Percentiles rank a stretch among this genome's conserved stretches.
phyloP scores from a whole-genome alignment of 2,888 invertebrate genomes.

The Exephanes ischioxanthus region DNA sequence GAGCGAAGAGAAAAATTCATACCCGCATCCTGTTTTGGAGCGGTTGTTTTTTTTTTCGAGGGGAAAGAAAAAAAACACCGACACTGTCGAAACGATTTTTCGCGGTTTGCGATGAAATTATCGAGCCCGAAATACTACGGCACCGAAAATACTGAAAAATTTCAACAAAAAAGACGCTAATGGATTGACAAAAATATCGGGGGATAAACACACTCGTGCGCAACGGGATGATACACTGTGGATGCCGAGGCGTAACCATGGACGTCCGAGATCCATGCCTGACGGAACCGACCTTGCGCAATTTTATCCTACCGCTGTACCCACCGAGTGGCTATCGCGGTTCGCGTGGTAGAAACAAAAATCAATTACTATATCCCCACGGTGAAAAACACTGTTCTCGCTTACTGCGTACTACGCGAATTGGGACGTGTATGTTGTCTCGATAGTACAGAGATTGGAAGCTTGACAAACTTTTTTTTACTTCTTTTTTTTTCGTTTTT shows the following conservation, averaged over 20 bases:
- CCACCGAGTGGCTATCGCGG: conserved; percentile 27
- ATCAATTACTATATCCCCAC: conserved; percentile 31
- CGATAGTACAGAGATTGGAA: neutral
- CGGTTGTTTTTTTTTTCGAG: neutral
- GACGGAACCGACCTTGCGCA: conserved; percentile 66
- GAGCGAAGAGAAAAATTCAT: neutral
- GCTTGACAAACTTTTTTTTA: neutral
- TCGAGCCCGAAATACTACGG: neutral
- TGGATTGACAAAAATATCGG: neutral
- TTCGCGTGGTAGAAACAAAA: conserved; percentile 5
- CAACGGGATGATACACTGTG: conserved; percentile 30
- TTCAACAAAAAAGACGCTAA: neutral
- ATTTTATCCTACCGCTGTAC: conserved; percentile 44
- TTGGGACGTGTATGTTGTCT: neutral
- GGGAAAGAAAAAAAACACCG: neutral
- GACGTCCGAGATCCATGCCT: conserved; percentile 46
- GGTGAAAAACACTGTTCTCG: neutral
- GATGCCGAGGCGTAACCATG: conserved; percentile 64
- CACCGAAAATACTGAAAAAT: neutral
- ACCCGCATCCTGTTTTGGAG: neutral
- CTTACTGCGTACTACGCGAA: neutral
- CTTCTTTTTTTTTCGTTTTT: neutral
- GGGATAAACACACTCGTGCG: conserved; percentile 26
- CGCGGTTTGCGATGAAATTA: neutral
- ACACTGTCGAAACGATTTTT: neutral